Percentiles rank a stretch among this genome's conserved stretches.
These are phyloP conservation scores for Camponotus fellah DNA, from an alignment of 2,888 invertebrate genomes.

Conservation along the genomic window DNA sequence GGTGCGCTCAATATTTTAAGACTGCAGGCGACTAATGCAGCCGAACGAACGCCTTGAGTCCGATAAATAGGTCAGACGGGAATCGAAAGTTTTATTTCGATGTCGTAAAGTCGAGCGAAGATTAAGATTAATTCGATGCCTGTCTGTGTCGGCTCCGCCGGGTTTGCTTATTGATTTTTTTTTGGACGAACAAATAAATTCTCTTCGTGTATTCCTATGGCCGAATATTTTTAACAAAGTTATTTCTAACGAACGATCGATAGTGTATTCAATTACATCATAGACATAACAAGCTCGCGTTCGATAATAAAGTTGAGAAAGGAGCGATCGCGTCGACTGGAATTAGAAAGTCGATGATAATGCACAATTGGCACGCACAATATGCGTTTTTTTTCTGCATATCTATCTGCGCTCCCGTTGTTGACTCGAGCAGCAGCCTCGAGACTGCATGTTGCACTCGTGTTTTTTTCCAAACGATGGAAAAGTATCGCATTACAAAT, in stretches of 20 bases:
- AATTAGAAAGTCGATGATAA: slow-evolving; percentile 33
- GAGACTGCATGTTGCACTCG: background rate
- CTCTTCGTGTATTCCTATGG: background rate
- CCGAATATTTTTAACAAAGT: background rate
- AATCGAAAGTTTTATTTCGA: slow-evolving; percentile 52
- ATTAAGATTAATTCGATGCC: slow-evolving; percentile 32
- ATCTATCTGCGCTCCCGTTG: background rate
- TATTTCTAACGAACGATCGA: slow-evolving; percentile 4
- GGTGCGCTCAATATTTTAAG: slow-evolving; percentile 63
- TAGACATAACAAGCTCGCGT: background rate
- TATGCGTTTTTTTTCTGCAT: background rate
- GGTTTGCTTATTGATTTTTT: slow-evolving; percentile 4
- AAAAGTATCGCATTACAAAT: slow-evolving; percentile 47
- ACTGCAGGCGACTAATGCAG: slow-evolving; percentile 54
- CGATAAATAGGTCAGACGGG: slow-evolving; percentile 34
- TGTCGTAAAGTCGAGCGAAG: slow-evolving; percentile 1
- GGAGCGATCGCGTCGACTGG: background rate
- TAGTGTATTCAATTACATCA: background rate
- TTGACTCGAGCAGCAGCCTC: background rate
- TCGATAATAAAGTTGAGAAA: slow-evolving; percentile 19
- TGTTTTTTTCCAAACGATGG: slow-evolving; percentile 32
- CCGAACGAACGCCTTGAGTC: slow-evolving; percentile 51
- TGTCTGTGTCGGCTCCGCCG: background rate
- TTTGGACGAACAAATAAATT: background rate
- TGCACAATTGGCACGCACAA: background rate